Evolutionary conservation across 2,888 invertebrate genomes (phyloP), one percentile per base, ranked within the genome.

Genomic region (Nineta flava): DNA sequence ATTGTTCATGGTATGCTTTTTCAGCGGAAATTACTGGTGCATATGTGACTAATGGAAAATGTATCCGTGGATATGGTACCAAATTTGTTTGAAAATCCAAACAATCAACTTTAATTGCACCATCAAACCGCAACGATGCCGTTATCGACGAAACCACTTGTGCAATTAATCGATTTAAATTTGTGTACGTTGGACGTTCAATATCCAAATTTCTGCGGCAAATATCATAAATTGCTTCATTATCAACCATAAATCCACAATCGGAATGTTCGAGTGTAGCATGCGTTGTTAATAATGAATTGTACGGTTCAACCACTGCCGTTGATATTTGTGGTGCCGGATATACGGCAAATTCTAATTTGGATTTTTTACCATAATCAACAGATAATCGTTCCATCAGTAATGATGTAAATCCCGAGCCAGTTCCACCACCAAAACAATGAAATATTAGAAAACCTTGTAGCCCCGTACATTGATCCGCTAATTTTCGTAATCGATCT

Each of bases 341-440:
- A 58, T 81, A 80, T 53, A 80, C 75, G 50, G 78, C 73, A 57
- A 81, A 80, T 59, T 77, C 77, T 9, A 80, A 64, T 55, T 79
- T 79, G 32, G 74, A 71, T 60, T 79, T 79, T 62, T 79, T 78
- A 53, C 78, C 78, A 57, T 79, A 80, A 58, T 79, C 79, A n/a
- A 76, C 73, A 9, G 75, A 75, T 19, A 81, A 67, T 9, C 75
- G 65, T 60, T 80, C 79, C 79, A 81, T 79, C 46, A 80, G 65
- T 41, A 79, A 66, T 12, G 79, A 76, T 7, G 78, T 75, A 62
- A 80, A 79, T 7, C 79, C 79, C 13, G 75, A 78, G 32, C 76
- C 79, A 54, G 75, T 79, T 34, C 77, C 77, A 15, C 66, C 73
- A 54, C 66, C 77, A 53, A 79, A 79, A 17, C 74, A 74, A 59